Conservation (phyloP, 2,113 vertebrate species). For the Chiloscyllium plagiosum region DNA sequence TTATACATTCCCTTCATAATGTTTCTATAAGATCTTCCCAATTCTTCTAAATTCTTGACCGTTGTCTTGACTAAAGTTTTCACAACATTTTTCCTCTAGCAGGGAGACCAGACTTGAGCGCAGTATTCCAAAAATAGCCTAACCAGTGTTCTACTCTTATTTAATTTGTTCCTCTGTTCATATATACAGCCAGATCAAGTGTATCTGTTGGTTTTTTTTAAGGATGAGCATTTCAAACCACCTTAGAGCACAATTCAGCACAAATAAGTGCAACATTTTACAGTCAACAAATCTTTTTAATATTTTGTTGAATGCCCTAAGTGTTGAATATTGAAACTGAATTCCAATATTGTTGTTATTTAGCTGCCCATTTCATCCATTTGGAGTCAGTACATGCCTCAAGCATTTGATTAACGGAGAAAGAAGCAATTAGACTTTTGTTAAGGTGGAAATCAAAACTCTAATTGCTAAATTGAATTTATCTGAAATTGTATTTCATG, state of each 20-base stretch:
- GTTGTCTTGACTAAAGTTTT: too few relatives aligned
- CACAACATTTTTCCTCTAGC: too few relatives aligned
- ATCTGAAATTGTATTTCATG: constrained; percentile 17
- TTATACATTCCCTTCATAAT: too few relatives aligned
- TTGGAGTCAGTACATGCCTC: neutral
- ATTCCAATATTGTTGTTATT: neutral
- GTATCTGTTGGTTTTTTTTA: neutral
- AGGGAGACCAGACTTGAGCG: too few relatives aligned
- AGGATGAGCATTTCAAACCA: neutral
- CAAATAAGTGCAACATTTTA: neutral
- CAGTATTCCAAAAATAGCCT: too few relatives aligned
- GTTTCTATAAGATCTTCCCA: too few relatives aligned
- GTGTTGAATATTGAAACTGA: constrained; percentile 2
- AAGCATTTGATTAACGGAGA: neutral
- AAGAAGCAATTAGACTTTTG: neutral
- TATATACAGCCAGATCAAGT: neutral
- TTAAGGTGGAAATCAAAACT: neutral
- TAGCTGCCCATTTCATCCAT: neutral
- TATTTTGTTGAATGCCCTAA: neutral
- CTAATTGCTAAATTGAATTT: constrained; percentile 32
- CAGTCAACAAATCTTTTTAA: neutral
- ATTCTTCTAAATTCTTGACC: too few relatives aligned
- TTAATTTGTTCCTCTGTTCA: neutral
- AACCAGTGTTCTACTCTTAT: too few relatives aligned
- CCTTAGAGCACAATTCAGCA: neutral